Evolutionary conservation across 2,113 vertebrate species (phyloP).

Genomic region (Datnioides undecimradiatus): DNA sequence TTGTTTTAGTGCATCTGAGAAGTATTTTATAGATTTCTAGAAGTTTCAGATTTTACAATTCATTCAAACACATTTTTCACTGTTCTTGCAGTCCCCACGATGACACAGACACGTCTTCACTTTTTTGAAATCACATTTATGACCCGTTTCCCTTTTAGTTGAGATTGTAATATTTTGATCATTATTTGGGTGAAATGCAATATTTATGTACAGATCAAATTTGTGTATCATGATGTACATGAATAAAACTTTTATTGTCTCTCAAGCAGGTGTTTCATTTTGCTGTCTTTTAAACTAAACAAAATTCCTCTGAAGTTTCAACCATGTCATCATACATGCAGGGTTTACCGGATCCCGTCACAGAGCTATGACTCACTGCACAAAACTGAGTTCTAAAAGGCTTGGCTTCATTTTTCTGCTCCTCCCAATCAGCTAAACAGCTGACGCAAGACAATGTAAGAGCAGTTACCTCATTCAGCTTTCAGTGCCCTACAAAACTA

Average conservation of each 20-base stretch:
- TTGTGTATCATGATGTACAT: constrained; percentile 80
- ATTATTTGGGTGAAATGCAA: constrained; percentile 78
- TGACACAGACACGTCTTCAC: constrained; percentile 33
- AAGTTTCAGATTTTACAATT: constrained; percentile 60
- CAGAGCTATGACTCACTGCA: not conserved
- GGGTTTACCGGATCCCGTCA: not conserved
- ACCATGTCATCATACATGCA: not conserved
- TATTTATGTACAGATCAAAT: constrained; percentile 84
- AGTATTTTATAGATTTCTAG: constrained; percentile 73
- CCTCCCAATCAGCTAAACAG: not conserved
- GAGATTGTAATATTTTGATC: constrained; percentile 67
- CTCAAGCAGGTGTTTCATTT: not conserved
- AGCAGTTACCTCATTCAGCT: not conserved
- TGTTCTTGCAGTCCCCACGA: constrained; percentile 28
- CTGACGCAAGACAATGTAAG: constrained; percentile 50
- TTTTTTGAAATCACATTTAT: constrained; percentile 51
- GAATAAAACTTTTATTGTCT: constrained; percentile 76
- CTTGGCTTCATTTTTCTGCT: not conserved
- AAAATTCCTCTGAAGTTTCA: not conserved
- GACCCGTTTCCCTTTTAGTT: constrained; percentile 44
- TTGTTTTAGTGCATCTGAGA: constrained; percentile 55
- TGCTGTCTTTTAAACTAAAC: not conserved
- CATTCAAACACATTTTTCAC: constrained; percentile 40
- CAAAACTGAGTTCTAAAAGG: not conserved
- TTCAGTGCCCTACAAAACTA: not conserved